A percentile compares a stretch with the other conserved stretches of the same genome.
These are phyloP conservation scores for Halisarca cf. caerulea DNA, from an alignment of 37 sponge, comb jelly and placozoan species.

Conservation along the genomic window DNA sequence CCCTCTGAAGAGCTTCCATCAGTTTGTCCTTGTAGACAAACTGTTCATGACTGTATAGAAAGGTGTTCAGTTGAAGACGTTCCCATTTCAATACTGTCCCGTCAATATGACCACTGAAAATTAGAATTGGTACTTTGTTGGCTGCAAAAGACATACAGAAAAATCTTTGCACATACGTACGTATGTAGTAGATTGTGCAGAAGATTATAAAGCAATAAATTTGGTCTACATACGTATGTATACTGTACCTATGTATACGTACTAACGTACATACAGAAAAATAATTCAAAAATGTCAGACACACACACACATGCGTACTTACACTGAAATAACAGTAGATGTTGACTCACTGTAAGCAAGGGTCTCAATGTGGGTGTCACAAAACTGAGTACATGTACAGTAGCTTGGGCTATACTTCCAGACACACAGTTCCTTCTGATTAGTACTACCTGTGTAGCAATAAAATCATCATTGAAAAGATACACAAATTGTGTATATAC, in stretches of 20 bases:
- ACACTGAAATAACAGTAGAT: background rate
- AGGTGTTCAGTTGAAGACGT: slow-evolving; percentile 71
- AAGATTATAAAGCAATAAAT: background rate
- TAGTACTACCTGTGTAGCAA: slow-evolving; percentile 51
- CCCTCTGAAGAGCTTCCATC: background rate
- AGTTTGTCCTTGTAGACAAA: slow-evolving; percentile 43
- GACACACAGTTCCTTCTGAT: slow-evolving; percentile 40
- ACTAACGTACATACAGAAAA: background rate
- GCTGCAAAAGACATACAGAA: slow-evolving; percentile 34
- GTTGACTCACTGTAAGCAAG: slow-evolving; percentile 46
- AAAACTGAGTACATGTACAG: slow-evolving; percentile 29
- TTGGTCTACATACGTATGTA: background rate
- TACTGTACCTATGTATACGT: background rate
- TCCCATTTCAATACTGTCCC: slow-evolving; percentile 76
- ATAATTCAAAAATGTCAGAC: background rate
- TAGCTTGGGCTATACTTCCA: slow-evolving; percentile 49
- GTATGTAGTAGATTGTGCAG: background rate
- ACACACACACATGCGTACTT: background rate
- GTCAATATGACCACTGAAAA: slow-evolving; percentile 66
- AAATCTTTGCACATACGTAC: slow-evolving; percentile 41
- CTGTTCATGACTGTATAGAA: slow-evolving; percentile 60
- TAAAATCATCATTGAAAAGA: too few species aligned
- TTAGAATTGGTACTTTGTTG: slow-evolving; percentile 70
- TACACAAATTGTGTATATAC: too few species aligned
- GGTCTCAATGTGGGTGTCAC: slow-evolving; percentile 47